Evolutionary conservation across 2,888 invertebrate species (phyloP).

Genomic region (Drosophila melanocephala): DNA sequence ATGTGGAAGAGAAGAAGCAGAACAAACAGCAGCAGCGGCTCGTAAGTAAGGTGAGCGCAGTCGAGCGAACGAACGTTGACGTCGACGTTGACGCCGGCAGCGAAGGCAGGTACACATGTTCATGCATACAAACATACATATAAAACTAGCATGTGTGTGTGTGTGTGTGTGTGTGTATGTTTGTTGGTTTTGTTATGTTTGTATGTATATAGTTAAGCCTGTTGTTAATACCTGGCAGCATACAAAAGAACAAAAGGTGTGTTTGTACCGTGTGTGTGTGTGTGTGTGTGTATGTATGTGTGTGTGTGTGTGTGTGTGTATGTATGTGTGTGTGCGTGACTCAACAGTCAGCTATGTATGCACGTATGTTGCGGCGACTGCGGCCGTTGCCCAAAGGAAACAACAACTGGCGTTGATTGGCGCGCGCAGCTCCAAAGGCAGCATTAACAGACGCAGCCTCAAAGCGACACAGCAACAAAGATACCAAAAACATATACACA

Average conservation of each 20-base stretch:
- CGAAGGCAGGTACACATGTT: constrained; percentile 48
- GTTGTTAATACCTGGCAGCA: constrained; percentile 69
- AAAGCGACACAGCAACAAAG: constrained; percentile 18
- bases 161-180: neutral
- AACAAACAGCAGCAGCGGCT: constrained; percentile 11
- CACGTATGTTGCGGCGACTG: constrained; percentile 37
- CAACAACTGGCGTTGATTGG: constrained; percentile 41
- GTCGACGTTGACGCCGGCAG: constrained; percentile 38
- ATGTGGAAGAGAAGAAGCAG: constrained; percentile 8
- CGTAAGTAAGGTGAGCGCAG: constrained; percentile 43
- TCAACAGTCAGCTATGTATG: constrained; percentile 65
- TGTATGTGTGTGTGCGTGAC: constrained; percentile 65
- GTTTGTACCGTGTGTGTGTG: constrained; percentile 23
- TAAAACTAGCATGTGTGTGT: neutral
- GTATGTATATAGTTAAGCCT: constrained; percentile 54
- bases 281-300: constrained; percentile 20
- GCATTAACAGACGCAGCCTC: constrained; percentile 13
- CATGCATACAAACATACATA: constrained; percentile 6
- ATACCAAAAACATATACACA: constrained; percentile 49
- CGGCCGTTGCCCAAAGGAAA: constrained; percentile 59
- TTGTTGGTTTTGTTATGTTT: constrained; percentile 18
- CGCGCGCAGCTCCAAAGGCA: constrained; percentile 64
- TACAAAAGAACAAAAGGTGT: constrained; percentile 75
- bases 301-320: constrained; percentile 45
- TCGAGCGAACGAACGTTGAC: constrained; percentile 44